Conservation (phyloP, 2,797 vertebrate genomes). For the Anguilla anguilla region DNA sequence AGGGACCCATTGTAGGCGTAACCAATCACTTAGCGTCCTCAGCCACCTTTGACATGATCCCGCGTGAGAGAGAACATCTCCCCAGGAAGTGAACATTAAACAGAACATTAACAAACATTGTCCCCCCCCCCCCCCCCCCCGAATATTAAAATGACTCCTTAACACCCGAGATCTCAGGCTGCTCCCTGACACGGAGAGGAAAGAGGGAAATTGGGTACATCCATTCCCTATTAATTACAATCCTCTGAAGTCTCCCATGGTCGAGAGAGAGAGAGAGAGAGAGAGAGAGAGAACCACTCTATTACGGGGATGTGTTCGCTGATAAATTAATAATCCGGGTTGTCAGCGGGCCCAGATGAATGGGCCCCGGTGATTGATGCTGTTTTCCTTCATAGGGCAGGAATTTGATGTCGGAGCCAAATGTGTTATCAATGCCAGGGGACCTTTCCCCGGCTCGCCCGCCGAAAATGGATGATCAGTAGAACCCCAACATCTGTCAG, state of each 20-base stretch:
- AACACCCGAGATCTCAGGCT: conserved; percentile 65
- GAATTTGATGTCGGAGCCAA: conserved; percentile 94
- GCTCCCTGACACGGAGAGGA: conserved; percentile 77
- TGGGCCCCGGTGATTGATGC: conserved; percentile 81
- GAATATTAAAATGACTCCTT: conserved; percentile 68
- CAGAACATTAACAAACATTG: conserved; percentile 72
- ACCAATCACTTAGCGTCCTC: conserved; percentile 60
- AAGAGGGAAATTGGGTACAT: conserved; percentile 83
- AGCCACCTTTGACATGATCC: conserved; percentile 66
- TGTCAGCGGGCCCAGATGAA: conserved; percentile 80
- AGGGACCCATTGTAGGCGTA: conserved; percentile 53
- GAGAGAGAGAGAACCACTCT: conserved; percentile 54
- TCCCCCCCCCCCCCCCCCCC: conserved; percentile 66
- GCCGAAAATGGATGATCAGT: conserved; percentile 91
- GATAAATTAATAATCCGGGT: conserved; percentile 84
- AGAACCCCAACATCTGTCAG: conserved; percentile 87
- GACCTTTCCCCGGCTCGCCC: conserved; percentile 92
- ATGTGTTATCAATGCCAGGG: conserved; percentile 97
- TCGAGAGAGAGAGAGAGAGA: conserved; percentile 62
- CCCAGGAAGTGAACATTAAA: conserved; percentile 61
- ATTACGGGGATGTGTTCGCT: conserved; percentile 77
- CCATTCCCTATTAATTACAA: conserved; percentile 85
- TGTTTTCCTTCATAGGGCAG: conserved; percentile 90
- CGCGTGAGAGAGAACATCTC: conserved; percentile 48
- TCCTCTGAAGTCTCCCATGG: conserved; percentile 79